phyloP scores from a whole-genome alignment of 1,140 invertebrate genomes.

The Teleopsis dalmanni region DNA sequence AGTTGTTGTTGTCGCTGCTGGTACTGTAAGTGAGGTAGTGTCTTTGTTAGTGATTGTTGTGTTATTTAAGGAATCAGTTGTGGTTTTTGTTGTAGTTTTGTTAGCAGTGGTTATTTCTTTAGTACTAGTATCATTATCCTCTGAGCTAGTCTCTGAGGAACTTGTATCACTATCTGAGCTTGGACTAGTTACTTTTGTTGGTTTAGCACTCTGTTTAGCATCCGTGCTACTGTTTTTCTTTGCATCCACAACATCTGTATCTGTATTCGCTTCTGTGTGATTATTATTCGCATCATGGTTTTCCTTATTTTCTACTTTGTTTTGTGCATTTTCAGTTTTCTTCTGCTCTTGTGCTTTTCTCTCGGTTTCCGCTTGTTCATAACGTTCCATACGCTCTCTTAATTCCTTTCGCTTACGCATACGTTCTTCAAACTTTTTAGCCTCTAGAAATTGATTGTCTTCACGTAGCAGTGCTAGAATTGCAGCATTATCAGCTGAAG shows the following conservation, averaged over 20 bases:
- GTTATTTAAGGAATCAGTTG: constrained; percentile 12
- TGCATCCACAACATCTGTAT: constrained; percentile 35
- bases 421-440: constrained; percentile 54
- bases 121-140: constrained; percentile 10
- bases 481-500: constrained; percentile 39
- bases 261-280: constrained; percentile 36
- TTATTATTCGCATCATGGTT: constrained; percentile 20
- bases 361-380: constrained; percentile 60
- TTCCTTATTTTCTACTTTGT: constrained; percentile 14
- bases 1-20: not conserved
- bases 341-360: constrained; percentile 3
- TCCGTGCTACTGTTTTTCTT: constrained; percentile 17
- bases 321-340: not conserved
- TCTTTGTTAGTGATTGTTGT: constrained; percentile 4
- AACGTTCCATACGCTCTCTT: constrained; percentile 68
- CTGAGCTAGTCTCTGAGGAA: constrained; percentile 18
- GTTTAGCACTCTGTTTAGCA: not conserved
- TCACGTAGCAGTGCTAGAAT: constrained; percentile 35
- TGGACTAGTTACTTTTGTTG: constrained; percentile 41
- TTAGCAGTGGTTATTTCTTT: not conserved
- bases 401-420: constrained; percentile 73
- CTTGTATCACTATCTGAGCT: constrained; percentile 10
- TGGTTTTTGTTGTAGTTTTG: constrained; percentile 11
- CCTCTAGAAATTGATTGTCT: constrained; percentile 47
- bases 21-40: not conserved